A percentile compares a stretch with the other conserved stretches of the same genome.
phyloP scores from a whole-genome alignment of 2,888 invertebrate species.

The Pseudoips prasinana region DNA sequence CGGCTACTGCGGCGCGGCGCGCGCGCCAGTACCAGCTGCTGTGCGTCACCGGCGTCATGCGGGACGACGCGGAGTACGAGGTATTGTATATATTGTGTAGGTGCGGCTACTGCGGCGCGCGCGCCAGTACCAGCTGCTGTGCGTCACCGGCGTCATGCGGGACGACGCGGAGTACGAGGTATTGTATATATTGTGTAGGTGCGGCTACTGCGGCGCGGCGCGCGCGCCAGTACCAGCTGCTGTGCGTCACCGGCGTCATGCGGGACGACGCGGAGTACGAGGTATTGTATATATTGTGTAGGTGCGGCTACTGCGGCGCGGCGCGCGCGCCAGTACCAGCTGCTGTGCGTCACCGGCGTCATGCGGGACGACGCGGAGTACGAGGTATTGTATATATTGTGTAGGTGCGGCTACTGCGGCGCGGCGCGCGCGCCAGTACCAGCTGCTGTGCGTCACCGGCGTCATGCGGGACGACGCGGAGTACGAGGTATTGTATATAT shows the following conservation, averaged over 20 bases:
- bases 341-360: neutral
- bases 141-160: neutral
- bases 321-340: neutral
- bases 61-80: neutral
- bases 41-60: neutral
- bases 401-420: conserved; percentile 76
- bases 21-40: conserved; percentile 81
- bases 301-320: neutral
- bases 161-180: conserved; percentile 22
- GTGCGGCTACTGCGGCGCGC: conserved; percentile 85
- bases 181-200: conserved; percentile 85
- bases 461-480: neutral
- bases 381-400: neutral
- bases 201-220: conserved; percentile 21
- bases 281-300: neutral
- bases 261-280: neutral
- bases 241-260: neutral
- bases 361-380: neutral
- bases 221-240: neutral
- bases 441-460: conserved; percentile 79
- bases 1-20: conserved; percentile 84
- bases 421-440: conserved; percentile 89
- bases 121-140: conserved; percentile 71
- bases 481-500: neutral
- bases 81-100: conserved; percentile 57